phyloP scores from a whole-genome alignment of 2,113 vertebrate species.

The Crotalus tigris region DNA sequence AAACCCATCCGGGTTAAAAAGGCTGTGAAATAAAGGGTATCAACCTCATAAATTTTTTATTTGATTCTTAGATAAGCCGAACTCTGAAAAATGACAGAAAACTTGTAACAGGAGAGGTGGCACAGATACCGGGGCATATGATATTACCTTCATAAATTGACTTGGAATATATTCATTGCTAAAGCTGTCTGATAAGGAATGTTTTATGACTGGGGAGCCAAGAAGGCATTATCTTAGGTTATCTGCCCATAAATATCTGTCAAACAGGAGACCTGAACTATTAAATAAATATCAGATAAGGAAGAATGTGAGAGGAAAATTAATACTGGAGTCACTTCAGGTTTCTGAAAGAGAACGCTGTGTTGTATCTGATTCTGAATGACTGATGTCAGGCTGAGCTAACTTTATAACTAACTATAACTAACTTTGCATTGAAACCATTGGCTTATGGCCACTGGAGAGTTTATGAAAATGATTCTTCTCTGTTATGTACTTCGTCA shows the following conservation, averaged over 20 bases:
- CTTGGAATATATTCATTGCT: not conserved
- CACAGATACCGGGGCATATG: not conserved
- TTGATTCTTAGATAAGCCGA: not conserved
- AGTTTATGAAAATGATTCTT: not conserved
- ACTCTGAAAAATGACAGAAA: not conserved
- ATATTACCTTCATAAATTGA: not conserved
- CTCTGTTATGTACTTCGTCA: not conserved
- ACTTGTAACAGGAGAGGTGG: not conserved
- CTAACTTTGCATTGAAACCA: not conserved
- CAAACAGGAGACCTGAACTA: not conserved
- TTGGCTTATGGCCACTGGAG: not conserved
- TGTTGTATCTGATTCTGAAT: not conserved
- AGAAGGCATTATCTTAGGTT: not conserved
- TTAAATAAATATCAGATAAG: not conserved
- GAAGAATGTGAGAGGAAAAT: not conserved
- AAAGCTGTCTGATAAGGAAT: not conserved
- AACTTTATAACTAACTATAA: not conserved
- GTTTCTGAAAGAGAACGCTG: not conserved
- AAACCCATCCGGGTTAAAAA: not conserved
- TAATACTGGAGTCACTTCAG: not conserved
- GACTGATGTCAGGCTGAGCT: not conserved
- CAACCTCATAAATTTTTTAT: not conserved
- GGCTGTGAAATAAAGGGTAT: not conserved
- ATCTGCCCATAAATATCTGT: not conserved
- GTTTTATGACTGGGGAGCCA: not conserved